Conservation (phyloP, 2,113 vertebrate species). For the Pardalotus punctatus region DNA sequence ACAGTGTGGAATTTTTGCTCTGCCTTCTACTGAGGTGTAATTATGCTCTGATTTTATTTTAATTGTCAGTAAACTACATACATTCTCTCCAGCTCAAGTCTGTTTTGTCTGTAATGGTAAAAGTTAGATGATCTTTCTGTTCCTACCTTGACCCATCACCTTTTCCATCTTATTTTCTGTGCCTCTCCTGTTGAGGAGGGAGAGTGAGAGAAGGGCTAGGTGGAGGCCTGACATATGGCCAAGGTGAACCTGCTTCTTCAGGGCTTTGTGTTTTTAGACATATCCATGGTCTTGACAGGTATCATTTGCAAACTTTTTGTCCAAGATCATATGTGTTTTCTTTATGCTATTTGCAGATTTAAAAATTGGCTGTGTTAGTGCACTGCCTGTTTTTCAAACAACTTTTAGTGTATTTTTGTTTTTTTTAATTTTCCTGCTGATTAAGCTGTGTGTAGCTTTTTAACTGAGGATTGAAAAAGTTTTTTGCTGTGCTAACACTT, state of each 20-base stretch:
- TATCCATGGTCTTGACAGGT: background rate
- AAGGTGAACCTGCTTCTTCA: background rate
- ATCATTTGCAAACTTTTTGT: background rate
- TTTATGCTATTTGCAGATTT: background rate
- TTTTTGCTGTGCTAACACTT: background rate
- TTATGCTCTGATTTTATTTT: background rate
- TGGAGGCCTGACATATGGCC: background rate
- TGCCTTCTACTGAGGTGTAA: background rate
- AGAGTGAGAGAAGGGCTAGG: fast-evolving
- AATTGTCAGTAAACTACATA: background rate
- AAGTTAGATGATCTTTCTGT: background rate
- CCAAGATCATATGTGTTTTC: background rate
- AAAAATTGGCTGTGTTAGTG: background rate
- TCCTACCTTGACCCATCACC: background rate
- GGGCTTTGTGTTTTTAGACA: background rate
- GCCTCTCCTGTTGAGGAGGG: background rate
- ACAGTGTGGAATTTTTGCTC: background rate
- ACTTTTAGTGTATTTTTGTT: background rate
- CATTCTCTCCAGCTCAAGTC: background rate
- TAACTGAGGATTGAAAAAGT: background rate
- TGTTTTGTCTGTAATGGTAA: background rate
- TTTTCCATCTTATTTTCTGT: background rate
- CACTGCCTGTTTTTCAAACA: background rate
- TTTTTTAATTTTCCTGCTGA: background rate
- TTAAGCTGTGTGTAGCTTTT: background rate